These are phyloP conservation scores for Micrastur ruficollis DNA, from an alignment of 2,797 vertebrate genomes.

Conservation along the genomic window DNA sequence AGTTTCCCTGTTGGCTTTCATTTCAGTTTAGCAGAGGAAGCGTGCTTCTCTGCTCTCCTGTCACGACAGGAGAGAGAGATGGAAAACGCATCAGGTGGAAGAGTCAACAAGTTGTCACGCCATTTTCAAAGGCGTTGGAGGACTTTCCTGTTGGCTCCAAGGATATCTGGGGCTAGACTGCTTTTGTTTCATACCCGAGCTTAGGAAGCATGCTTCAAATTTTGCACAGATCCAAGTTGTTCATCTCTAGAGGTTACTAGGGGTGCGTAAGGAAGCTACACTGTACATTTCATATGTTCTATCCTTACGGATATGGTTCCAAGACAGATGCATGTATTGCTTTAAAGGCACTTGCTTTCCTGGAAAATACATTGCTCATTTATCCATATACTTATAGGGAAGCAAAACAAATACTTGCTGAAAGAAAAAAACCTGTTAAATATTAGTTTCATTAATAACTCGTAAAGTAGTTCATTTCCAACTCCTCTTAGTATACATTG, in stretches of 20 bases:
- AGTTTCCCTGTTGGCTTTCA: neutral
- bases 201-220: neutral
- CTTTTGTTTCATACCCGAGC: neutral
- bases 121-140: neutral
- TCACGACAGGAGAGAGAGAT: neutral
- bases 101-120: neutral
- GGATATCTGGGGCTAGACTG: neutral
- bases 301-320: neutral
- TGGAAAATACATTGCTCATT: neutral
- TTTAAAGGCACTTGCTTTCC: neutral
- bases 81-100: neutral
- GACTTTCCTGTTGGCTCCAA: neutral
- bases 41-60: neutral
- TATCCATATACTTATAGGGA: neutral
- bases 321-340: neutral
- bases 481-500: neutral
- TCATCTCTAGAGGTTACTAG: neutral
- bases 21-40: neutral
- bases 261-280: neutral
- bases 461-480: neutral
- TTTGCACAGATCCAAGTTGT: neutral
- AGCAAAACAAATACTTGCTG: neutral
- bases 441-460: neutral
- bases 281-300: rapidly evolving
- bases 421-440: neutral